Evolutionary conservation across 2,797 vertebrate genomes (phyloP).

Genomic region (Hippoglossus hippoglossus): DNA sequence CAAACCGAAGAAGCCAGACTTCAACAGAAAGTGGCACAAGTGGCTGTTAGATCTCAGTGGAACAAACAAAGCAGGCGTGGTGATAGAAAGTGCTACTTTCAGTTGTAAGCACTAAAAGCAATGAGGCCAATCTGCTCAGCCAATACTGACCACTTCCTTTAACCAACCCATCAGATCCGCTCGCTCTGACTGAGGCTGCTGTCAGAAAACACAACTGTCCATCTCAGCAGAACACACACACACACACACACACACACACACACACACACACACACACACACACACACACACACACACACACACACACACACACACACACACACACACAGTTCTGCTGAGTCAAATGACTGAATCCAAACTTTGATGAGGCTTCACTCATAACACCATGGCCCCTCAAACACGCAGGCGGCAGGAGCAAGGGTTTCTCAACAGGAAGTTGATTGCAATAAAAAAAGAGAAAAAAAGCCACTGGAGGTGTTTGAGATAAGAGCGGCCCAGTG

Average conservation of each 20-base stretch:
- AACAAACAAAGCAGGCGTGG: slow-evolving; percentile 42
- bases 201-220: slow-evolving; percentile 23
- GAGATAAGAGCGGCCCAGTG: slow-evolving; percentile 59
- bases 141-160: slow-evolving; percentile 86
- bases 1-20: background rate
- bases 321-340: slow-evolving; percentile 10
- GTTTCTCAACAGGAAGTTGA: slow-evolving; percentile 80
- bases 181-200: slow-evolving; percentile 17
- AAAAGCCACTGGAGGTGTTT: slow-evolving; percentile 67
- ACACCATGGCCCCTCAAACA: slow-evolving; percentile 19
- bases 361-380: slow-evolving; percentile 10
- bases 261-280: background rate
- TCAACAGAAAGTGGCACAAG: background rate
- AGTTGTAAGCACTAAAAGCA: slow-evolving; percentile 60
- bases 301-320: too few relatives aligned
- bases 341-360: slow-evolving; percentile 18
- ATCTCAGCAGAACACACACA: slow-evolving; percentile 18
- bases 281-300: background rate
- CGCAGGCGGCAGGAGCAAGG: slow-evolving; percentile 29
- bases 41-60: slow-evolving; percentile 48
- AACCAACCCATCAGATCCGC: slow-evolving; percentile 50
- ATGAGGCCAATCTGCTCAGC: slow-evolving; percentile 73
- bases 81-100: slow-evolving; percentile 75
- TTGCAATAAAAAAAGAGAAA: slow-evolving; percentile 64
- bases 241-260: too few relatives aligned